A percentile compares a stretch with the other conserved stretches of the same genome.
Conservation (phyloP, 2,797 vertebrate genomes). For the Octomys mimax region DNA sequence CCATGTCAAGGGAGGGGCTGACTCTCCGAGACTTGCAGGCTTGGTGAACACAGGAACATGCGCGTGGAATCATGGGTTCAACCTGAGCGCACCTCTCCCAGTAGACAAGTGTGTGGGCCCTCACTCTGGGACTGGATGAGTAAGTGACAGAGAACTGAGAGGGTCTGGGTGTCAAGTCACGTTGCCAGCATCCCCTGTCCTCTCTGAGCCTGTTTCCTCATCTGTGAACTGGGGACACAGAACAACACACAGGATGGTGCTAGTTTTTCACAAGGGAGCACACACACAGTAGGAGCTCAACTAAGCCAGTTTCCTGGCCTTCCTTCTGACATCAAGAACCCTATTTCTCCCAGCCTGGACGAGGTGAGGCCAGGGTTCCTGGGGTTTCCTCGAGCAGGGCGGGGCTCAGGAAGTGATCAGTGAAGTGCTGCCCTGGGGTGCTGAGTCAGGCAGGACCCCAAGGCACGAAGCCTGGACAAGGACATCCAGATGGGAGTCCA, state of each 20-base stretch:
- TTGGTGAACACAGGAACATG: background rate
- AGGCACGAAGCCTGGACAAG: background rate
- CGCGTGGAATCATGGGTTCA: background rate
- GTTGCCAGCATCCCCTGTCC: too few species aligned
- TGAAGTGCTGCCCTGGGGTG: too few species aligned
- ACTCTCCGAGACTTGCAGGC: background rate
- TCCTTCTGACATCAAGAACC: background rate
- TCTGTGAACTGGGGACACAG: background rate
- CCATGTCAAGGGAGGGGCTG: background rate
- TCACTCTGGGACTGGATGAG: background rate
- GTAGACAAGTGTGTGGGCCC: background rate
- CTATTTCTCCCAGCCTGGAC: background rate
- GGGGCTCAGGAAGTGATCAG: background rate
- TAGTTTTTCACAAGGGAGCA: background rate
- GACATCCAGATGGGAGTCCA: background rate
- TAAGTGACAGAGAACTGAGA: background rate
- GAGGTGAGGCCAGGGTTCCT: background rate
- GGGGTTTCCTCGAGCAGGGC: background rate
- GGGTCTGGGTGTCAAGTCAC: background rate
- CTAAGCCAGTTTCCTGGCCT: background rate
- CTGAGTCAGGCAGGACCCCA: accelerated
- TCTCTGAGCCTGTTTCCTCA: background rate
- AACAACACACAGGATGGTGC: accelerated
- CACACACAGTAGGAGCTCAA: background rate
- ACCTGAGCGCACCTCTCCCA: background rate